A percentile compares a stretch with the other conserved stretches of the same genome.
These are phyloP conservation scores for Masticophis lateralis DNA, from an alignment of 2,797 vertebrate species.

Conservation along the genomic window DNA sequence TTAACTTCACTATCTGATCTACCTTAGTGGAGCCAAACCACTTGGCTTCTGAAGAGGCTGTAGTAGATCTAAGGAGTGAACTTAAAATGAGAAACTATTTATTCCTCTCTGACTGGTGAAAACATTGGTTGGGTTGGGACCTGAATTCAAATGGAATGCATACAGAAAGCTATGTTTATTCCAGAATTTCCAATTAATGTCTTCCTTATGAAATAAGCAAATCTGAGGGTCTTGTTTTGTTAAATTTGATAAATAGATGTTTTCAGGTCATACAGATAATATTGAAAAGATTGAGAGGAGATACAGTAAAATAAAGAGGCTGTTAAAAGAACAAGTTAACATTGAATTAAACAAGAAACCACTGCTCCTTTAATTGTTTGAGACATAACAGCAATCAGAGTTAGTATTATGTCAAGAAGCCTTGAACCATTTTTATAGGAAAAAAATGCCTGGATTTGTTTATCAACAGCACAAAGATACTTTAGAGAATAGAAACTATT, in stretches of 20 bases:
- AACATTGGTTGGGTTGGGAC: neutral
- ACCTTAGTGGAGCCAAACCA: neutral
- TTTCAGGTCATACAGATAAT: neutral
- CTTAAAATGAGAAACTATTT: neutral
- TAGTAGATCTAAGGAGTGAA: neutral
- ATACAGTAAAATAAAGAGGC: neutral
- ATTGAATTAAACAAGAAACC: neutral
- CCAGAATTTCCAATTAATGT: neutral
- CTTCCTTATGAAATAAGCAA: neutral
- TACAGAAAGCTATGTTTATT: neutral
- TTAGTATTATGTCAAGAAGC: neutral
- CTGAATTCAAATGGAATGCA: neutral
- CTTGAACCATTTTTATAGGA: neutral
- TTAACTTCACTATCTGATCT: neutral
- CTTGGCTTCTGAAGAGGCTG: neutral
- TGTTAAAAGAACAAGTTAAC: neutral
- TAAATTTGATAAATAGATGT: neutral
- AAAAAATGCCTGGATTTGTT: neutral
- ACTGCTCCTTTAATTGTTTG: neutral
- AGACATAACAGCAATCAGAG: neutral
- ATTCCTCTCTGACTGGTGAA: neutral
- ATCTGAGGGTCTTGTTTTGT: neutral
- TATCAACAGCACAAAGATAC: neutral
- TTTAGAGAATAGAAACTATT: neutral
- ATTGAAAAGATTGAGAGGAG: neutral